Conservation (phyloP, 2,113 vertebrate genomes). For the Elachura formosa region DNA sequence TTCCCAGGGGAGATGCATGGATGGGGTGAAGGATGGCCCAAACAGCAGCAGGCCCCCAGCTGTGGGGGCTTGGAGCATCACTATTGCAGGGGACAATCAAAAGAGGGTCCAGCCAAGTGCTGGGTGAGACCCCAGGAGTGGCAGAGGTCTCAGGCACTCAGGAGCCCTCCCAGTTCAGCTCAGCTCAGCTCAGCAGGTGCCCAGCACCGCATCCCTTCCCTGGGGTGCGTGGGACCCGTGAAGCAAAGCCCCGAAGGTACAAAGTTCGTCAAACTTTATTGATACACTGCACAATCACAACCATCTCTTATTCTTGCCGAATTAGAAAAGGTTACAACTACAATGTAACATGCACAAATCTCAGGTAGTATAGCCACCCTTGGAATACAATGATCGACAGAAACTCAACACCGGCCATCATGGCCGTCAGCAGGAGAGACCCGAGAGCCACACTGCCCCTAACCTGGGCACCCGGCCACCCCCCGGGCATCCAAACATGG, state of each 20-base stretch:
- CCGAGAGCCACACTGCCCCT: neutral
- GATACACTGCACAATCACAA: conserved; percentile 88
- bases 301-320: conserved; percentile 83
- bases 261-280: conserved; percentile 87
- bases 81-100: rapidly evolving
- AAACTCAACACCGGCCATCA: conserved; percentile 61
- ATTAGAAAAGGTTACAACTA: conserved; percentile 88
- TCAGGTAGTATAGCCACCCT: conserved; percentile 82
- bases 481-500: neutral
- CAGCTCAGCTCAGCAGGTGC: neutral
- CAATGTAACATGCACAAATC: conserved; percentile 87
- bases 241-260: conserved; percentile 75
- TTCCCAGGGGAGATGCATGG: neutral
- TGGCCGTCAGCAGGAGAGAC: neutral
- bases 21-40: neutral
- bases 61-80: neutral
- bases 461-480: neutral
- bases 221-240: neutral
- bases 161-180: neutral
- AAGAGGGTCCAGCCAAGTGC: neutral
- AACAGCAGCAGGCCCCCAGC: rapidly evolving
- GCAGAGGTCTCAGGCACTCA: rapidly evolving
- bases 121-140: neutral
- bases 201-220: neutral
- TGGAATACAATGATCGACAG: conserved; percentile 77